A percentile compares a stretch with the other conserved stretches of the same genome.
Conservation (phyloP, 2,113 vertebrate species). For the rat (Rattus norvegicus) region DNA sequence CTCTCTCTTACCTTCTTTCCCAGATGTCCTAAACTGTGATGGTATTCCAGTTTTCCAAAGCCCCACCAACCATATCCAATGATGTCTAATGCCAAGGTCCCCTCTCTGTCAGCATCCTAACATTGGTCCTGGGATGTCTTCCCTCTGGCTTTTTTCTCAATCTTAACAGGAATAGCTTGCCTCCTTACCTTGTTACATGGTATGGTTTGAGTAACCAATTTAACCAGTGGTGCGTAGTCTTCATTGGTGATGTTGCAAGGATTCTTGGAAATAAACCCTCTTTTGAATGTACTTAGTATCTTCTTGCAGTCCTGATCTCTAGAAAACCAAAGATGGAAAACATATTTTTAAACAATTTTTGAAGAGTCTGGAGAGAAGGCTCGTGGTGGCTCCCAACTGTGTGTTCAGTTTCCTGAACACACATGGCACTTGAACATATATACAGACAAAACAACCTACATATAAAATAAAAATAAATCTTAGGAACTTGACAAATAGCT, state of each 20-base stretch:
- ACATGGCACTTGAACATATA: no score
- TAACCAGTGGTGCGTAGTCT: constrained; percentile 84
- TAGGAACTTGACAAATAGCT: not conserved
- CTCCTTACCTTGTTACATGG: constrained; percentile 86
- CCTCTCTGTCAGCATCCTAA: not conserved
- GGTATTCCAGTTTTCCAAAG: not conserved
- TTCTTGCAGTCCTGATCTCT: constrained; percentile 83
- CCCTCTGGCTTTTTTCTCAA: not conserved
- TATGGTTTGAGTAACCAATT: constrained; percentile 66
- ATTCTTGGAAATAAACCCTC: constrained; percentile 84
- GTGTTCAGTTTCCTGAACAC: not conserved
- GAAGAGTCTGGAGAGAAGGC: not conserved
- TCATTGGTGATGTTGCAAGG: constrained; percentile 82
- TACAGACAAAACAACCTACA: not conserved
- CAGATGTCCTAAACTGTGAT: not conserved
- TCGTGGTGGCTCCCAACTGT: not conserved
- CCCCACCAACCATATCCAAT: accelerated
- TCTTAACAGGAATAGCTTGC: not conserved
- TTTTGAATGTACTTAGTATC: constrained; percentile 81
- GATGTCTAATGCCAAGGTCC: not conserved
- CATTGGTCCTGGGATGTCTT: not conserved
- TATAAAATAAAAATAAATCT: not conserved
- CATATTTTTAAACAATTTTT: not conserved
- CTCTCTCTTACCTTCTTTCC: not conserved
- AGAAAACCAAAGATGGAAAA: not conserved